Percentiles rank a stretch among this genome's conserved stretches.
These are phyloP conservation scores for Montipora sp. DNA, from an alignment of 64 coral and sea anemone genomes.

Conservation along the genomic window DNA sequence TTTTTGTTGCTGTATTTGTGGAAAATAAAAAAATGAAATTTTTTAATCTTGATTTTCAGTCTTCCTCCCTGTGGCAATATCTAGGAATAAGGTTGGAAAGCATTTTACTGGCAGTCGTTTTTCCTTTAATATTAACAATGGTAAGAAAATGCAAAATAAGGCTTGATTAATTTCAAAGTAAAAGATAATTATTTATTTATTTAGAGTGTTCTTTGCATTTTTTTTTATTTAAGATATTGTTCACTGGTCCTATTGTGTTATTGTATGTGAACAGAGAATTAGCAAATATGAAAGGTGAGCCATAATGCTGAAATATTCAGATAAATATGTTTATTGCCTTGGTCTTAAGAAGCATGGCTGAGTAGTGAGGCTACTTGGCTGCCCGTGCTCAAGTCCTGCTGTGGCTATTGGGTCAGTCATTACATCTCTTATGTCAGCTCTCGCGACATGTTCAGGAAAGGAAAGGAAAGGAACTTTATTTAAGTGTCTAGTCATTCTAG, in stretches of 20 bases:
- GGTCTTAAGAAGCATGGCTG: too few species aligned
- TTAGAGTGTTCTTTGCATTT: background rate
- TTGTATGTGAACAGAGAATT: constrained; percentile 68
- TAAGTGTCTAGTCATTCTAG: too few species aligned
- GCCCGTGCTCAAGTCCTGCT: too few species aligned
- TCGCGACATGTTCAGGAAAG: too few species aligned
- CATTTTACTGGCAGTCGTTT: constrained; percentile 58
- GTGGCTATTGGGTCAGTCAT: too few species aligned
- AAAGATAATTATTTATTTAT: background rate
- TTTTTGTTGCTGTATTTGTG: too few species aligned
- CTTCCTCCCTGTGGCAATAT: constrained; percentile 78
- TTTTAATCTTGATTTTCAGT: constrained; percentile 47
- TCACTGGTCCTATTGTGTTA: constrained; percentile 83
- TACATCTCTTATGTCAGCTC: too few species aligned
- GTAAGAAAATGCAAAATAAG: constrained; percentile 34
- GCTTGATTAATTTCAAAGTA: background rate
- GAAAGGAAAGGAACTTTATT: too few species aligned
- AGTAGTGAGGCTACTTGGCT: too few species aligned
- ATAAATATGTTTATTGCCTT: too few species aligned
- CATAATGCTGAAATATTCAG: background rate
- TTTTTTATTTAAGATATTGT: constrained; percentile 70
- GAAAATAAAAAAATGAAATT: background rate
- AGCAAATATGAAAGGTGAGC: constrained; percentile 56
- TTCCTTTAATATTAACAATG: constrained; percentile 89
- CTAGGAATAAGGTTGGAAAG: constrained; percentile 80